Base-by-base conservation (phyloP, 2,797 vertebrate species). In the Octomys mimax region DNA sequence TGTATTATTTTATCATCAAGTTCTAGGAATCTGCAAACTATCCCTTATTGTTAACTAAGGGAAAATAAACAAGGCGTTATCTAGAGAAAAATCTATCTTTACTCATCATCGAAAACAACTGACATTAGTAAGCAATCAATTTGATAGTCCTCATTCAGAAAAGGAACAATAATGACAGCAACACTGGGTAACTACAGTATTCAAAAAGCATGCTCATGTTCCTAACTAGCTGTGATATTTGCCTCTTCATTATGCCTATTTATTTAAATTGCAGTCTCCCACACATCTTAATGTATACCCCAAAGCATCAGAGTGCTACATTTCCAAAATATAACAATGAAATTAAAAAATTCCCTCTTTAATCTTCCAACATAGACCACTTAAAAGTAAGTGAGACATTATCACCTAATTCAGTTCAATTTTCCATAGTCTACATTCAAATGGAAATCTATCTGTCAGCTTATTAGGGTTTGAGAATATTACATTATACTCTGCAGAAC, bases 271-370 rank as follows among this genome's bases (percentile, higher is more conserved):
- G 89, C 89, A 89, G 39, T 85, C 92, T 83, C 61, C 21, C 24
- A 95, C 75, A 71, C 91, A 39, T 73, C 91, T 46, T 42, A 83
- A 77, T 31, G 42, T 57, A 91, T 33, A 42, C 9, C n/a, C 31
- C 49, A 75, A 81, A 91, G 80, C 61, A 91, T 95, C 70, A 75
- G 57, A 82, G 1, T 52, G 77, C 64, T 81, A 54, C 83, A 91
- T 84, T 95, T 96, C 85, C 70, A 97, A 93, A 97, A 95, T 57
- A 49, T 31, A 93, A 96, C 16, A 93, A 91, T 59, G 89, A 95
- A 77, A 64, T 77, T n/a, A 92, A 94, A 95, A 95, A 54, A 93
- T 59, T 33, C 49, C 61, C 94, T 88, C 94, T 91, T 93, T 68
- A 94, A 92, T 64, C 79, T 86, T 90, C 64, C 73, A 84, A 83